A percentile compares a stretch with the other conserved stretches of the same genome.
Evolutionary conservation across 2,888 invertebrate genomes (phyloP).

Genomic region (Clistopyga incitator): DNA sequence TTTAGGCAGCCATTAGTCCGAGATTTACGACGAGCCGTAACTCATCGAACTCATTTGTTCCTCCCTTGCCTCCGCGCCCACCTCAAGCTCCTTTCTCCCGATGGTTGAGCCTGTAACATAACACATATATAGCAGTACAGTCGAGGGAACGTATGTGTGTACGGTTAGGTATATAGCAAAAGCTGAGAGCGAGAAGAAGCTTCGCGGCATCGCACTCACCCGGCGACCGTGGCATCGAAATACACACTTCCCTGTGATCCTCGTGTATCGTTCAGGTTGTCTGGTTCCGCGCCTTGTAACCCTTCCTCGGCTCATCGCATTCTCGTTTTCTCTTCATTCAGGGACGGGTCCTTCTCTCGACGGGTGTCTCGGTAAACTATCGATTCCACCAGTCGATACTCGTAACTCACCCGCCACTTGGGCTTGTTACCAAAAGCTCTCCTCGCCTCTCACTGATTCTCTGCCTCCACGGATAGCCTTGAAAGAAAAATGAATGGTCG

Average conservation of each 20-base stretch:
- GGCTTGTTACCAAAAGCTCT: conserved; percentile 56
- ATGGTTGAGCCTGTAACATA: conserved; percentile 30
- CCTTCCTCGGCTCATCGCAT: conserved; percentile 54
- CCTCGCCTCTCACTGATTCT: conserved; percentile 21
- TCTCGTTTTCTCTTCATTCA: conserved; percentile 69
- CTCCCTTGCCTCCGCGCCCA: conserved; percentile 67
- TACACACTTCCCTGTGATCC: conserved; percentile 37
- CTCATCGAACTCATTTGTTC: conserved; percentile 84
- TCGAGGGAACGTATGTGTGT: conserved; percentile 11
- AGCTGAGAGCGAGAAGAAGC: conserved; percentile 17
- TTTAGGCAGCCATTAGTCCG: conserved; percentile 84
- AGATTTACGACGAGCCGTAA: conserved; percentile 84
- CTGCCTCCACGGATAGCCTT: conserved; percentile 6
- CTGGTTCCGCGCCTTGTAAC: conserved; percentile 38
- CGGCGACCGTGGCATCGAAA: conserved; percentile 34
- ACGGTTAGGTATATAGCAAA: conserved; percentile 38
- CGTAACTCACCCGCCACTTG: conserved; percentile 63
- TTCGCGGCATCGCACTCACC: conserved; percentile 33
- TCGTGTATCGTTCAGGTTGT: conserved; percentile 7
- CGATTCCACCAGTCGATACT: conserved; percentile 65
- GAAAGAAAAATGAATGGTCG: conserved; percentile 32
- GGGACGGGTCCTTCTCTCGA: conserved; percentile 40
- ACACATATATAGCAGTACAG: conserved; percentile 30
- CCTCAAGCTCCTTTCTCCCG: conserved; percentile 56
- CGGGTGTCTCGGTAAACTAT: conserved; percentile 60